Conservation (phyloP, 2,888 invertebrate genomes). For the Platypus cylindrus region DNA sequence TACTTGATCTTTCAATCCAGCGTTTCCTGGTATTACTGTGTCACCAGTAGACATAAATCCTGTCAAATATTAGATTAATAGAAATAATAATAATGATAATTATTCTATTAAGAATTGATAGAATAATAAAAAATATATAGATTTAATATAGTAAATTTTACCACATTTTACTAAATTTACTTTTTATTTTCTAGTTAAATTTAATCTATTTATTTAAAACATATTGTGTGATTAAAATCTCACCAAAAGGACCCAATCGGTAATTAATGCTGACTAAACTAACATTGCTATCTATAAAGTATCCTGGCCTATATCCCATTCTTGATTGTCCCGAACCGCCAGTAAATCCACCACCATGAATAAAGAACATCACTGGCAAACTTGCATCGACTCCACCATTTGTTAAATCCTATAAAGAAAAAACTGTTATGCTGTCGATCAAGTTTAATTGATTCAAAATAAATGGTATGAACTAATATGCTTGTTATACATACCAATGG, state of each 20-base stretch:
- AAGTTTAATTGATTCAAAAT: too few species aligned
- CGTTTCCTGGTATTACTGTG: constrained; percentile 13
- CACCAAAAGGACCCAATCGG: constrained; percentile 22
- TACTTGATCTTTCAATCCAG: constrained; percentile 13
- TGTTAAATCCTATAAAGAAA: too few species aligned
- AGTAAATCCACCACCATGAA: constrained; percentile 21
- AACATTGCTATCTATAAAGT: constrained; percentile 18
- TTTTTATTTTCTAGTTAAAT: too few species aligned
- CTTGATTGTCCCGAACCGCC: constrained; percentile 15
- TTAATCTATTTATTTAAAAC: too few species aligned
- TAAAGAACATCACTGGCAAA: constrained; percentile 21
- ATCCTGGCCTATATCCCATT: constrained; percentile 14
- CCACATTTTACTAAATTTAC: too few species aligned
- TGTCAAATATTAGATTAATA: too few species aligned
- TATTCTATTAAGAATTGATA: background rate
- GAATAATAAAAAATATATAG: too few species aligned
- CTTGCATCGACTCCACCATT: background rate
- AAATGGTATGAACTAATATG: constrained; percentile 1
- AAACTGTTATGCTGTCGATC: too few species aligned
- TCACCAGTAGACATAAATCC: constrained; percentile 15
- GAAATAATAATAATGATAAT: background rate
- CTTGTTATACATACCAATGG: constrained; percentile 6
- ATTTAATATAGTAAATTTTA: too few species aligned
- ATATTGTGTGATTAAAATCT: too few species aligned
- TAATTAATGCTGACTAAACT: constrained; percentile 21